phyloP scores from a whole-genome alignment of 2,888 invertebrate genomes.

The Watsonalla cultraria region DNA sequence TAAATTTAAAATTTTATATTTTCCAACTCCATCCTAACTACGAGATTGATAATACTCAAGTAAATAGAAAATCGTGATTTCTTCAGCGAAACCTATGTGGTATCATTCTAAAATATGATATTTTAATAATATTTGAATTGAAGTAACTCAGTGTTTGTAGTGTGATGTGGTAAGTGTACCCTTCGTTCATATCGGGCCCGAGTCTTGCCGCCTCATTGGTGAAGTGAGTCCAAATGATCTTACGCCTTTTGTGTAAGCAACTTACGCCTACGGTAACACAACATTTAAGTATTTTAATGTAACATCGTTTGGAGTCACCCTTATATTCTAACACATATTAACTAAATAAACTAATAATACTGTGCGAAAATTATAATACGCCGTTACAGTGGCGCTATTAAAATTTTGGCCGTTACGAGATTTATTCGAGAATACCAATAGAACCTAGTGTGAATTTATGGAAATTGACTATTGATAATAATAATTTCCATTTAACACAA shows the following conservation, averaged over 20 bases:
- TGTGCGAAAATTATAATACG: slow-evolving; percentile 69
- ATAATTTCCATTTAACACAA: neutral
- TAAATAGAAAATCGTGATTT: slow-evolving; percentile 64
- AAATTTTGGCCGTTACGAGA: slow-evolving; percentile 69
- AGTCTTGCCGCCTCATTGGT: slow-evolving; percentile 40
- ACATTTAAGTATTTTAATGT: neutral
- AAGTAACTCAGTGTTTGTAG: slow-evolving; percentile 25
- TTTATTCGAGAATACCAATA: slow-evolving; percentile 51
- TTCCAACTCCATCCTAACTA: slow-evolving; percentile 69
- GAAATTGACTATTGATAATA: slow-evolving; percentile 10
- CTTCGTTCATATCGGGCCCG: slow-evolving; percentile 56
- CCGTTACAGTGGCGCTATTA: slow-evolving; percentile 58
- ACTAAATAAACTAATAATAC: slow-evolving; percentile 65
- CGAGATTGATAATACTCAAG: slow-evolving; percentile 63
- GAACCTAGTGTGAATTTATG: slow-evolving; percentile 15
- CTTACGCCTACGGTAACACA: neutral
- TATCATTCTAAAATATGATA: slow-evolving; percentile 36
- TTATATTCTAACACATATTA: slow-evolving; percentile 32
- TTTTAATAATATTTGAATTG: slow-evolving; percentile 10
- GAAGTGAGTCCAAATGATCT: neutral
- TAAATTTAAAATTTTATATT: slow-evolving; percentile 54
- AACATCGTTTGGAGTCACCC: slow-evolving; percentile 5
- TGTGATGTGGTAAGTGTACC: slow-evolving; percentile 27
- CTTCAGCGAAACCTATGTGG: slow-evolving; percentile 59
- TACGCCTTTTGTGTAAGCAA: neutral